A percentile compares a stretch with the other conserved stretches of the same genome.
phyloP scores from a whole-genome alignment of 1,140 invertebrate genomes.

The Sarcophaga peregrina region DNA sequence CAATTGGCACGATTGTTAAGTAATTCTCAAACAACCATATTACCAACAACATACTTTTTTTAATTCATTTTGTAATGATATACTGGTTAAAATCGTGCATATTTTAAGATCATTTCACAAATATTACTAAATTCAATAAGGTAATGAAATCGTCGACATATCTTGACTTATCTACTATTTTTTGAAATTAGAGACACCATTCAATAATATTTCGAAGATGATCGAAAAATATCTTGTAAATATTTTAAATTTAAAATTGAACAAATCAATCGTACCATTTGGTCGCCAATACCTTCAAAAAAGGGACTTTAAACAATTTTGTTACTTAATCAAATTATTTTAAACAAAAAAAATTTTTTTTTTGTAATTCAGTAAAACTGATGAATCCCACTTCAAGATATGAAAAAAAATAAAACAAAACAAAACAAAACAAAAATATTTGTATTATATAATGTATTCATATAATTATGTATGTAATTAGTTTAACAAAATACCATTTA shows the following conservation, averaged over 20 bases:
- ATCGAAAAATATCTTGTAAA: no score
- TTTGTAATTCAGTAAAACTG: slow-evolving; percentile 24
- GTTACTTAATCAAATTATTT: not conserved
- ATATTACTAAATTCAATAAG: no score
- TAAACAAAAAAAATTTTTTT: not conserved
- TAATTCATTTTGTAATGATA: slow-evolving; percentile 41
- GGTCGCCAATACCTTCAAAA: slow-evolving; percentile 12
- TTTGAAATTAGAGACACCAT: no score
- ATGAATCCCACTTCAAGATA: not conserved
- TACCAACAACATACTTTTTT: slow-evolving; percentile 64
- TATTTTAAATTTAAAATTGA: no score
- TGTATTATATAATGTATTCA: slow-evolving; percentile 13
- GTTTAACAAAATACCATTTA: not conserved
- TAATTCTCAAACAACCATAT: slow-evolving; percentile 59
- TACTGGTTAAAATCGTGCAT: no score
- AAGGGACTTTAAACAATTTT: slow-evolving; percentile 23
- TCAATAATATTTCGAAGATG: no score
- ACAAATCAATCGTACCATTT: slow-evolving; percentile 25
- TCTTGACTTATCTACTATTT: no score
- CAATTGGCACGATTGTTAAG: slow-evolving; percentile 66
- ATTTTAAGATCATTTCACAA: no score
- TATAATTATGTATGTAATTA: not conserved
- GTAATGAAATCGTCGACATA: no score
- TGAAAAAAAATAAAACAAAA: no score
- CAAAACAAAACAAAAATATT: not conserved